Conservation (phyloP, 2,797 vertebrate genomes). For the Psittacula echo region DNA sequence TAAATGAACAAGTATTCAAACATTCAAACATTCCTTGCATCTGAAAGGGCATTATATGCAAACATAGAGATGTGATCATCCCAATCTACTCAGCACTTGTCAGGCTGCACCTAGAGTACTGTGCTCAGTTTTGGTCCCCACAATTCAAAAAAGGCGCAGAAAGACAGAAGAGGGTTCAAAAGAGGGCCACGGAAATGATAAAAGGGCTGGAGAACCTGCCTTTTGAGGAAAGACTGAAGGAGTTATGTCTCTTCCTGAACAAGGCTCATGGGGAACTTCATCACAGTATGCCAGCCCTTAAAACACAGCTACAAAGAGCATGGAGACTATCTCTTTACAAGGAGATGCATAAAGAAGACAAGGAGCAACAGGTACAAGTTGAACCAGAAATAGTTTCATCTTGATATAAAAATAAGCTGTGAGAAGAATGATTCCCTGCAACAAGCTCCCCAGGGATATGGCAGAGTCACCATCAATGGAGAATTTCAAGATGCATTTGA, state of each 20-base stretch:
- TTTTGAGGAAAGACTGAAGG: neutral
- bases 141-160: neutral
- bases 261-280: neutral
- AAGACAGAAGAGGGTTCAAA: neutral
- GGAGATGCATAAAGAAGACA: neutral
- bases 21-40: neutral
- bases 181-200: neutral
- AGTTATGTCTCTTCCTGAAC: neutral
- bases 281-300: neutral
- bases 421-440: neutral
- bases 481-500: neutral
- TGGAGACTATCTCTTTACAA: neutral
- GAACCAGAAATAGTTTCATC: neutral
- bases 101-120: neutral
- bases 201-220: neutral
- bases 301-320: neutral
- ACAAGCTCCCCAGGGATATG: neutral
- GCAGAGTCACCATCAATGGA: neutral
- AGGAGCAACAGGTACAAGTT: neutral
- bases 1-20: neutral
- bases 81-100: neutral
- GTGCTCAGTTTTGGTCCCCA: neutral
- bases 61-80: neutral
- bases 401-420: neutral
- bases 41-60: neutral